These are phyloP conservation scores for Sitobion miscanthi DNA, from an alignment of 1,140 invertebrate genomes.

Conservation along the genomic window DNA sequence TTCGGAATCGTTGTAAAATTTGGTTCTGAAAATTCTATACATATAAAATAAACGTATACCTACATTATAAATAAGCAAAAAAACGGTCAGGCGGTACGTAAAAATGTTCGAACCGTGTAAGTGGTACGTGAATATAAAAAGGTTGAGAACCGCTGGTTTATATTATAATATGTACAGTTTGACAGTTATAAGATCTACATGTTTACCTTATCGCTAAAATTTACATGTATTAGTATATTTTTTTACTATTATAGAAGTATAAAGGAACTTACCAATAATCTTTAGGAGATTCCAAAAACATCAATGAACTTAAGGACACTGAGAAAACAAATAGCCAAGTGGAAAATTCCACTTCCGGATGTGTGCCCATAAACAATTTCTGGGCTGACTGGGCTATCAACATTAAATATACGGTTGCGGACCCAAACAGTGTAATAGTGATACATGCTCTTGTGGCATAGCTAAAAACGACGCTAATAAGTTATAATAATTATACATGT, in stretches of 20 bases:
- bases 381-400: conserved; percentile 72
- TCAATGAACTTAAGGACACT: conserved; percentile 68
- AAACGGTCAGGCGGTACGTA: too few species aligned
- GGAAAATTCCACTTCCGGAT: conserved; percentile 66
- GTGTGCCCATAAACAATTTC: conserved; percentile 65
- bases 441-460: conserved; percentile 66
- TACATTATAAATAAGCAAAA: too few species aligned
- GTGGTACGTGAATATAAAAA: too few species aligned
- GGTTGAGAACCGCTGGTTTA: too few species aligned
- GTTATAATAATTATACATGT: neutral
- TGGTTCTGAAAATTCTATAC: too few species aligned
- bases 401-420: conserved; percentile 73
- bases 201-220: too few species aligned
- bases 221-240: neutral
- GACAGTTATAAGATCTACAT: too few species aligned
- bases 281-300: conserved; percentile 76
- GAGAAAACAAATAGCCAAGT: conserved; percentile 72
- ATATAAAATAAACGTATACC: too few species aligned
- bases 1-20: too few species aligned
- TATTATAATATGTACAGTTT: too few species aligned
- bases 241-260: neutral
- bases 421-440: conserved; percentile 74
- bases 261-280: conserved; percentile 70
- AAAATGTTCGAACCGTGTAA: too few species aligned
- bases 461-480: conserved; percentile 59